Evolutionary conservation across 2,797 vertebrate species (phyloP), one percentile per base, ranked within the genome.

Genomic region (Paedocypris micromegethes): DNA sequence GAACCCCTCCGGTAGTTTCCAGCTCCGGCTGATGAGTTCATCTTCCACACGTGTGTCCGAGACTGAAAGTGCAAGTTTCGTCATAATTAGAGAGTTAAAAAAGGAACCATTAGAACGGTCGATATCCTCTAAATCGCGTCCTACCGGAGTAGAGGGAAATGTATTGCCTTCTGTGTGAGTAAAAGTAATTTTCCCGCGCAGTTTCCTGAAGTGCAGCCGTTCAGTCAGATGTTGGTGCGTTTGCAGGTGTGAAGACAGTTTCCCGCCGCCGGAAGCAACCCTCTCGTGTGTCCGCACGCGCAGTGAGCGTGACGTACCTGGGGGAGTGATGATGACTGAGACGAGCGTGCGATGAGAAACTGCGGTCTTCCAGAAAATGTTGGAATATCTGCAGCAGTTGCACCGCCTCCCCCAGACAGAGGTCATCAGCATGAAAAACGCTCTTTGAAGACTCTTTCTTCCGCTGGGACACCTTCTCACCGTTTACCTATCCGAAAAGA

Each of bases 11-110:
- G 83, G 80, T 88, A 90, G 82, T 85, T 87, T 50, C 87, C 82
- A n/a, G 64, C 86, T 60, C 88, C 88, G 62, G 89, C 88, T 45
- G 89, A 89, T 59, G 88, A 83, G 86, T 90, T 90, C 89, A 90
- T 91, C 80, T 72, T 82, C 68, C 73, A 64, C 55, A 9, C 5
- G 6, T 61, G 51, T 63, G 50, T 68, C 49, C 61, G 9, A 38
- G 9, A 60, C 9, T 54, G 9, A 66, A 53, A 37, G 52, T 40
- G 38, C 2, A 53, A 47, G 9, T 64, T 42, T 58, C 45, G 53
- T 50, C 40, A 44, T 59, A 9, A 8, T 43, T 59, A 3, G 47
- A n/a, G 23, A 7, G 8, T 5, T 23, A 5, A 9, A 6, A 46
- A 9, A 44, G 41, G 4, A 3, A 9, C 4, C 5, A 37, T 37